Percentiles rank a stretch among this genome's conserved stretches.
Conservation (phyloP, 2,113 vertebrate species). For the Poicephalus meyeri region DNA sequence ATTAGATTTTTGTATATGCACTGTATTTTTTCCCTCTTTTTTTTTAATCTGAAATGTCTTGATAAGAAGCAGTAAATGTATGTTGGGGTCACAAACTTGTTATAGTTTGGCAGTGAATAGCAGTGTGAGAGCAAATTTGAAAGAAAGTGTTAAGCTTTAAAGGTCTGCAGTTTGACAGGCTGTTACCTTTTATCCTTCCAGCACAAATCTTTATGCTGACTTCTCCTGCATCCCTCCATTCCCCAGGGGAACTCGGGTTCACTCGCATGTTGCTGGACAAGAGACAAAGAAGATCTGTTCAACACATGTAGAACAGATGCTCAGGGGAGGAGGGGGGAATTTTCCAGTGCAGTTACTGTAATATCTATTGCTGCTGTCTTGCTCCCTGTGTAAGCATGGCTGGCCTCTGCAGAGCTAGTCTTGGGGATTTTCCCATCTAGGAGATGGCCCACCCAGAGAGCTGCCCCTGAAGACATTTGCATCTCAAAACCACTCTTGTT, state of each 20-base stretch:
- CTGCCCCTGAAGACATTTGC: not conserved
- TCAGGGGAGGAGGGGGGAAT: slow-evolving; percentile 12
- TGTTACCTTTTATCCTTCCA: slow-evolving; percentile 64
- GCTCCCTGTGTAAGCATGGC: slow-evolving; percentile 1
- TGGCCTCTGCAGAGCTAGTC: slow-evolving; percentile 8
- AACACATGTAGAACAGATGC: slow-evolving; percentile 75
- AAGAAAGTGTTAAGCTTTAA: slow-evolving; percentile 63
- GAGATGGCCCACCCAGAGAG: slow-evolving; percentile 22
- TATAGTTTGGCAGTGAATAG: slow-evolving; percentile 24
- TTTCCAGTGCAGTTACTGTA: slow-evolving; percentile 34
- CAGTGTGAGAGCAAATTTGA: slow-evolving; percentile 47
- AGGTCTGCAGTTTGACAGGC: slow-evolving; percentile 59
- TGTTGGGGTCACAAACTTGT: not conserved
- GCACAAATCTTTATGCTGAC: slow-evolving; percentile 58
- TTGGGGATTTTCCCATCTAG: not conserved
- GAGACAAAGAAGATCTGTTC: slow-evolving; percentile 59
- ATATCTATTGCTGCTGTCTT: slow-evolving; percentile 59
- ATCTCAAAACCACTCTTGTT: not conserved
- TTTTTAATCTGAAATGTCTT: not conserved
- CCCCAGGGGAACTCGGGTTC: slow-evolving; percentile 50
- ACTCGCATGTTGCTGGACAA: slow-evolving; percentile 46
- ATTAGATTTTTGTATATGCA: not conserved
- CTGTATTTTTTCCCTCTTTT: not conserved
- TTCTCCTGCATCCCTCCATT: slow-evolving; percentile 52
- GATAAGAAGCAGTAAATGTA: slow-evolving; percentile 37